phyloP scores from a whole-genome alignment of 1,140 invertebrate genomes.

The Drosophila arawakana region DNA sequence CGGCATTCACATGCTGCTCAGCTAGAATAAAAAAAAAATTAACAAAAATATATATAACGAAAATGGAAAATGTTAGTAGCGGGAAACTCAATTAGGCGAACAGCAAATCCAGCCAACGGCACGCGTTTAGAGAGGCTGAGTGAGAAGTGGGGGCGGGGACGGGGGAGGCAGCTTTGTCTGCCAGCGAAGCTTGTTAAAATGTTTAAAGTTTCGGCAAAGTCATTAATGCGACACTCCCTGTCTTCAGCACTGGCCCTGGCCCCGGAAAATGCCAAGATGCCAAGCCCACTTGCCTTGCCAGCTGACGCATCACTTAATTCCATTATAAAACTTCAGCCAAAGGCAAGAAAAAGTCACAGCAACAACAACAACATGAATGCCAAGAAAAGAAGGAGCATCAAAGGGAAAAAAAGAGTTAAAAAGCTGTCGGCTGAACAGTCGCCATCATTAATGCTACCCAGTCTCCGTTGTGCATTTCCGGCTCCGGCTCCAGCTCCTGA shows the following conservation, averaged over 20 bases:
- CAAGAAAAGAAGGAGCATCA: conserved; percentile 13
- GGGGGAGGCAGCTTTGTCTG: not conserved
- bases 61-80: conserved; percentile 4
- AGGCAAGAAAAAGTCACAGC: not conserved
- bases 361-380: not conserved
- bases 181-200: conserved; percentile 41
- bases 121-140: not conserved
- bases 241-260: not conserved
- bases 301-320: conserved; percentile 27
- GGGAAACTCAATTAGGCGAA: conserved; percentile 74
- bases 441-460: conserved; percentile 7
- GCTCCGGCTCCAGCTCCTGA: conserved; percentile 9
- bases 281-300: not conserved
- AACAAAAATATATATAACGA: no score
- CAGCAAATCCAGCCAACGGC: conserved; percentile 19
- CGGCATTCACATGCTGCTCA: conserved; percentile 51
- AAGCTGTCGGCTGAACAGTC: conserved; percentile 12
- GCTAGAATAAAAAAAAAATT: not conserved
- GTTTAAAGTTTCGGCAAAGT: conserved; percentile 54
- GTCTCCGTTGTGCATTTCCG: not conserved
- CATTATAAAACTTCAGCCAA: conserved; percentile 44
- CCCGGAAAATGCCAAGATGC: not conserved
- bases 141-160: not conserved
- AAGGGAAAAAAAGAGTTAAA: conserved; percentile 35
- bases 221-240: conserved; percentile 35